Base-by-base conservation (phyloP, 2,113 vertebrate genomes). In the Quiscalus mexicanus region DNA sequence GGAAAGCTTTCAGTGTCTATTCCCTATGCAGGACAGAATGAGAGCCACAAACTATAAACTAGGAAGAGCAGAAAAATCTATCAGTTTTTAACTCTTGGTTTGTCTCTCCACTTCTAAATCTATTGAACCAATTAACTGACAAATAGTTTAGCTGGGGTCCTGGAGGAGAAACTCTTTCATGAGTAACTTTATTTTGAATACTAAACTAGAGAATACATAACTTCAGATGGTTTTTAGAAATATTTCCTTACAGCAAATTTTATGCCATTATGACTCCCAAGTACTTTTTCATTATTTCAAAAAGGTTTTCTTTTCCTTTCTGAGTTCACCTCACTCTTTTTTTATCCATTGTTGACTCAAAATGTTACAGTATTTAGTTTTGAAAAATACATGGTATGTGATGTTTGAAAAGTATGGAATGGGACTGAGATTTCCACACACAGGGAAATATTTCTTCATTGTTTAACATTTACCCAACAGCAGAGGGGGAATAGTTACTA, bases 391-490 rank as follows among this genome's bases (percentile, higher is more conserved):
- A 11, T 92, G 56, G 15, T 85, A 71, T 93, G 65, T 76, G 53
- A 58, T 83, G 33, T 85, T 93, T 96, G 71, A 89, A 78, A 96
- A 83, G 53, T 59, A 50, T 50, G 62, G 23, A 79, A 55, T 62
- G 31, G 30, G 39, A 24, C 71, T 89, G 30, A 87, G 52, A 87
- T 83, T 93, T 95, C 44, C 31, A 79, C 62, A 76, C 12, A 56
- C 4, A 68, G 22, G 65, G 39, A 87, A 70, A 75, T 91, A 93
- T 85, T 89, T 94, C 69, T 82, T 89, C 37, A 27, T 41, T 89
- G 91, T 91, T 93, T 97, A 84, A 95, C 87, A 80, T 91, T 89
- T 84, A 27, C 22, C 31, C 45, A 65, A 39, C 9, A 80, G 45
- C 45, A 73, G 56, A 65, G 10, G 10, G 33, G 22, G 15, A 85